A percentile compares a stretch with the other conserved stretches of the same genome.
Conservation (phyloP, 2,888 invertebrate genomes). For the Ctena decussata region DNA sequence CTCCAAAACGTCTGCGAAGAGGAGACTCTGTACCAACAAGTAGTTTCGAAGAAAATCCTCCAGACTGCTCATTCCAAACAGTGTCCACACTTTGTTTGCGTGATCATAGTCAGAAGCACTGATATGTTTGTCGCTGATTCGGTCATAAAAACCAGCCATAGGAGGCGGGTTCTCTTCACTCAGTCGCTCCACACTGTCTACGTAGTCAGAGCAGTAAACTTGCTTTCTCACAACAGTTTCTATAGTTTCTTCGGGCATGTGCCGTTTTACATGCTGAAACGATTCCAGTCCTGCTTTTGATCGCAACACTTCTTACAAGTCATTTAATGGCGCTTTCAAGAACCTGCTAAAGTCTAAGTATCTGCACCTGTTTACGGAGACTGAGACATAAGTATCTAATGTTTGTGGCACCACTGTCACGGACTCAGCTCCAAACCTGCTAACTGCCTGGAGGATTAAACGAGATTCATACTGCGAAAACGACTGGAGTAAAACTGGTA, state of each 20-base stretch:
- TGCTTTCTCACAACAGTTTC: not conserved
- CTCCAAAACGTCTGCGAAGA: slow-evolving; percentile 11
- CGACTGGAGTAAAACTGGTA: not conserved
- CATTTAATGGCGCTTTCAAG: not conserved
- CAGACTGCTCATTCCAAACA: not conserved
- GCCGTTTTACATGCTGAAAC: not conserved
- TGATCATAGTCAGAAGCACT: not conserved
- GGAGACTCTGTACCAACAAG: slow-evolving; percentile 5
- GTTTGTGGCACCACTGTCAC: not conserved
- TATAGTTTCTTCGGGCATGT: not conserved
- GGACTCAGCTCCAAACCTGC: not conserved
- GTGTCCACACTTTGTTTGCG: not conserved
- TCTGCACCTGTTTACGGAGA: not conserved
- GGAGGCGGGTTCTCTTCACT: not conserved
- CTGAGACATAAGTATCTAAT: slow-evolving; percentile 9
- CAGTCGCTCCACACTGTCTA: not conserved
- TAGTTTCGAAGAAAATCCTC: not conserved
- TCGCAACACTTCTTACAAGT: not conserved
- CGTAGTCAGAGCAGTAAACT: slow-evolving; percentile 4
- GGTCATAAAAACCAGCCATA: not conserved
- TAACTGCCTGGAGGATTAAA: not conserved
- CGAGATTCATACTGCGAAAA: slow-evolving; percentile 9
- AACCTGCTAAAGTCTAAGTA: slow-evolving; percentile 16
- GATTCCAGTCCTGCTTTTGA: not conserved
- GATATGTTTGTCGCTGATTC: not conserved